Base-by-base conservation (phyloP, 2,888 invertebrate genomes). In the Apoderus coryli region DNA sequence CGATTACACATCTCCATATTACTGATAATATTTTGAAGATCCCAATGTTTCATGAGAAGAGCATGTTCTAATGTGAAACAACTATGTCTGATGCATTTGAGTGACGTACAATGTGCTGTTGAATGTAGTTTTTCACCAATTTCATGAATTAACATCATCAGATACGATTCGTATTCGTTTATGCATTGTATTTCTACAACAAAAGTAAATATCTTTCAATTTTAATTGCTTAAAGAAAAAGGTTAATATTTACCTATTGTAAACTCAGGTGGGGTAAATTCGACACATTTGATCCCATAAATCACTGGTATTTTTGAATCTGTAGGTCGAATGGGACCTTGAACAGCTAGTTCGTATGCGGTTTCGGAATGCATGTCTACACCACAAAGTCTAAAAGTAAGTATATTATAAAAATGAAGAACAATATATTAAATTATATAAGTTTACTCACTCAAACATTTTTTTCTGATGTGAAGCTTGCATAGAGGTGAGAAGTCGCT, bases 391-490 rank as follows among this genome's bases (percentile, higher is more conserved):
- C 79, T 79, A 51, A 32, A 59, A 55, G 37, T 19, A 19, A 19
- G 6, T 7, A 19, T 19, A n/a, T 19, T 19, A 19, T 19, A 19
- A 19, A 19, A 19, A 19, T 19, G n/a, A 19, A 19, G n/a, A 19
- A 19, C 7, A 19, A 19, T 19, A 19, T 7, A 19, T 7, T 19
- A 19, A 19, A 19, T n/a, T 19, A 7, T 19, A n/a, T 7, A 19
- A 19, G 7, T 19, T 33, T 25, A 65, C 76, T 62, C 61, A 84
- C 80, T 81, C 69, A 54, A 75, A 88, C 79, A 89, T 84, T 50
- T 78, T 72, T 40, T 69, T 73, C 53, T 89, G 90, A 57, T 90
- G 86, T 4, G 78, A 70, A 1, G 86, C 76, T 57, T 93, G 88
- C 57, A 86, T 72, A 3, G 79, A 65, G 2, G 84, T 69, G 11